Conservation (phyloP, 2,797 vertebrate genomes). For the Clamator glandarius region DNA sequence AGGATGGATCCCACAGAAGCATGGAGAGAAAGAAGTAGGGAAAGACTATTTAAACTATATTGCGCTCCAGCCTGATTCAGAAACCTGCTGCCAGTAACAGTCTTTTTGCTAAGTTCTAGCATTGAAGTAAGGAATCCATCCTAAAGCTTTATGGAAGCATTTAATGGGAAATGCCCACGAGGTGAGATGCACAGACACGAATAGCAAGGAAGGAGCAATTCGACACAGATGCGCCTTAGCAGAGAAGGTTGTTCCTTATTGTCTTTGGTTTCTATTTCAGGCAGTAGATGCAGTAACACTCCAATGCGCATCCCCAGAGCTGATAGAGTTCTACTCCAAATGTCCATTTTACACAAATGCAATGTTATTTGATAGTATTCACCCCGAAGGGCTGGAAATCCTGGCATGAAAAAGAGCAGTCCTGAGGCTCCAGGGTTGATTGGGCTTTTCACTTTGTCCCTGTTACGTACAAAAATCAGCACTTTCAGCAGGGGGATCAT, state of each 20-base stretch:
- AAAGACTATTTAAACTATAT: not conserved
- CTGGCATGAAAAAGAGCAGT: conserved; percentile 1
- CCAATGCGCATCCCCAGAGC: not conserved
- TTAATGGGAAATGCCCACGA: not conserved
- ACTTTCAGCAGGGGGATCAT: not conserved
- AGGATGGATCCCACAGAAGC: not conserved
- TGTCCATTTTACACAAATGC: not conserved
- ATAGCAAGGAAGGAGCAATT: not conserved
- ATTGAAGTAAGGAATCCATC: not conserved
- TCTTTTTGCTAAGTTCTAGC: not conserved
- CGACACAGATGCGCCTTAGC: not conserved
- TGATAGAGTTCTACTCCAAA: not conserved
- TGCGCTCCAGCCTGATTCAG: not conserved
- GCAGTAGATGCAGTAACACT: not conserved
- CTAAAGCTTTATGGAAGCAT: not conserved
- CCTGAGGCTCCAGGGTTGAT: not conserved
- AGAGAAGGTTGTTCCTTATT: not conserved
- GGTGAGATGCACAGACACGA: no score
- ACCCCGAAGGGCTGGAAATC: not conserved
- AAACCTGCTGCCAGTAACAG: not conserved
- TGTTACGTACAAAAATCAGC: rapidly evolving
- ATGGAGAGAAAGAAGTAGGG: not conserved
- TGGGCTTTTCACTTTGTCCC: not conserved
- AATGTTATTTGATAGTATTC: not conserved
- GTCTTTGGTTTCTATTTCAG: not conserved